phyloP scores from a whole-genome alignment of 1,140 invertebrate genomes.

The Mizuhopecten yessoensis region DNA sequence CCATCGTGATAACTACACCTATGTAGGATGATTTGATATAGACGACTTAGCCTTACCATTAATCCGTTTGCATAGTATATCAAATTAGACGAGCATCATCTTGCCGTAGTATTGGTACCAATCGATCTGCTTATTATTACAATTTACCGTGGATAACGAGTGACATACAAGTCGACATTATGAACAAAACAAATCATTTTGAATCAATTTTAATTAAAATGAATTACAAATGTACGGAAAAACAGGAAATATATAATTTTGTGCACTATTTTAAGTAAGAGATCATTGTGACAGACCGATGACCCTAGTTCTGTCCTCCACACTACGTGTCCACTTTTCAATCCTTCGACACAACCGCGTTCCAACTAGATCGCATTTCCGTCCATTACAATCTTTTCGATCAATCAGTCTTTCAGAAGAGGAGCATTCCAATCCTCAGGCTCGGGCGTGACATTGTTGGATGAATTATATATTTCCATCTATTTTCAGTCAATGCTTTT shows the following conservation, averaged over 20 bases:
- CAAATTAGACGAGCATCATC: background rate
- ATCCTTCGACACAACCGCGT: background rate
- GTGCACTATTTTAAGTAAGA: too few relatives aligned
- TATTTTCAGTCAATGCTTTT: background rate
- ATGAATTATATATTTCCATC: background rate
- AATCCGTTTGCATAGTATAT: too few relatives aligned
- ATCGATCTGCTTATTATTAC: background rate
- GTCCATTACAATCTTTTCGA: background rate
- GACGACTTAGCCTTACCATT: too few relatives aligned
- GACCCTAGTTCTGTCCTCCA: background rate
- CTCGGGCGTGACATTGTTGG: background rate
- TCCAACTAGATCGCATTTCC: background rate
- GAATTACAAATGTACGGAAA: background rate
- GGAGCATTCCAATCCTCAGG: background rate
- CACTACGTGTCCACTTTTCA: background rate
- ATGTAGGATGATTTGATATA: background rate
- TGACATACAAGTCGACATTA: background rate
- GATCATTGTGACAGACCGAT: background rate
- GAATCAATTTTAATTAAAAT: background rate
- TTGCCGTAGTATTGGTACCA: background rate
- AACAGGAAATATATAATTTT: background rate
- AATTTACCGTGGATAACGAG: background rate
- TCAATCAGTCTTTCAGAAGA: background rate
- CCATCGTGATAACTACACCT: background rate
- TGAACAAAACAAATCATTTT: background rate